Evolutionary conservation across 2,888 invertebrate species (phyloP).

Genomic region (Pardosa pseudoannulata): DNA sequence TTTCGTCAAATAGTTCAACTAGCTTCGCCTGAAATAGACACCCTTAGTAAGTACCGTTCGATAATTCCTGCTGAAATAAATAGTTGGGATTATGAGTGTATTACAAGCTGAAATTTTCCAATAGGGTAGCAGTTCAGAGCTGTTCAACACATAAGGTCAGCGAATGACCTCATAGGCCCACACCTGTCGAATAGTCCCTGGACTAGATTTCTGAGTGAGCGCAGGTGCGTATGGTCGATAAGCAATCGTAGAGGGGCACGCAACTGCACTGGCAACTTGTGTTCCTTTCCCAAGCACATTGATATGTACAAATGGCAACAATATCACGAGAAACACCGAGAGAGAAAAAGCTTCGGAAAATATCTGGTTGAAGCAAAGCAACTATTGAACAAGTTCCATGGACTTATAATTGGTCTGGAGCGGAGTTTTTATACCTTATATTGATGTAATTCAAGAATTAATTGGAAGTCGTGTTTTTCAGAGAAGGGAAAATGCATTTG

Average conservation of each 20-base stretch:
- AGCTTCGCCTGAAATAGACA: no score
- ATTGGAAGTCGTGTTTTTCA: not conserved
- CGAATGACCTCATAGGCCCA: conserved; percentile 60
- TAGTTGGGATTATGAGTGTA: not conserved
- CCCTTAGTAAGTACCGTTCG: no score
- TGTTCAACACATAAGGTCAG: conserved; percentile 37
- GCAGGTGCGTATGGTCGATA: conserved; percentile 63
- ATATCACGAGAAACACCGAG: not conserved
- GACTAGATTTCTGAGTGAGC: conserved; percentile 26
- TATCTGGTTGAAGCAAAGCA: not conserved
- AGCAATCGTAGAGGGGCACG: conserved; percentile 55
- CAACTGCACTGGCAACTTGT: conserved; percentile 44
- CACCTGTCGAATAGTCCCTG: conserved; percentile 47
- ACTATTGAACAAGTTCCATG: conserved; percentile 8
- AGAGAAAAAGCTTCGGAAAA: not conserved
- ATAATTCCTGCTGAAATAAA: not conserved
- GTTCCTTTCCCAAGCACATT: conserved; percentile 50
- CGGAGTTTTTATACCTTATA: not conserved
- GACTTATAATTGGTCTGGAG: not conserved
- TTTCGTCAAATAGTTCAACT: no score
- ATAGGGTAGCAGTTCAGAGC: conserved; percentile 4
- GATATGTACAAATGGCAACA: conserved; percentile 15
- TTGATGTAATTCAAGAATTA: not conserved
- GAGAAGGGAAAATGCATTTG: no score
- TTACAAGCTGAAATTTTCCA: not conserved